Evolutionary conservation across 2,888 invertebrate species (phyloP).

Genomic region (Rhyacophila evoluta): DNA sequence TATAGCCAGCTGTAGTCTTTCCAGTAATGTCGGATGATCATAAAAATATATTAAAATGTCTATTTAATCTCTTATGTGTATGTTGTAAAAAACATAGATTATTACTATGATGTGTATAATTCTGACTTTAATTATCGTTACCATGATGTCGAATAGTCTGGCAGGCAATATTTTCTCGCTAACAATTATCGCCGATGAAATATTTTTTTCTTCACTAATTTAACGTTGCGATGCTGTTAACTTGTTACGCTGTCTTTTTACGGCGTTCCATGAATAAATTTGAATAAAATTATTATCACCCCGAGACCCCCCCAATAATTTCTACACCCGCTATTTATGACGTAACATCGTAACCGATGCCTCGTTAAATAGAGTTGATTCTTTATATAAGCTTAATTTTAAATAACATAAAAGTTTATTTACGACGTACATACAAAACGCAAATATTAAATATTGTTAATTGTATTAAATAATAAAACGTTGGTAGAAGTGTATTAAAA

Average conservation of each 20-base stretch:
- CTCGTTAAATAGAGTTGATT: background rate
- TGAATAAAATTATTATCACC: background rate
- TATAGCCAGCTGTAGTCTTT: no score
- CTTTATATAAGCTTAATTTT: background rate
- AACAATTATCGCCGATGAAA: constrained; percentile 29
- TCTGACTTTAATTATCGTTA: background rate
- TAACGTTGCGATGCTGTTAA: constrained; percentile 38
- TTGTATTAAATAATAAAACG: no score
- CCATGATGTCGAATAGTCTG: background rate
- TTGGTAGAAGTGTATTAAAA: no score
- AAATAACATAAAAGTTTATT: no score
- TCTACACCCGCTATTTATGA: background rate
- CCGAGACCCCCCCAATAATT: background rate
- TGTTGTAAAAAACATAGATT: no score
- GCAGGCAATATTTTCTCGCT: constrained; percentile 1
- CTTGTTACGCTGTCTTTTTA: constrained; percentile 37
- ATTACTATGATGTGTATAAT: no score
- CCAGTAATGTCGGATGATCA: no score
- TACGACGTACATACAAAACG: no score
- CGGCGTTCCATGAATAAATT: constrained; percentile 43
- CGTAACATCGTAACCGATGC: background rate
- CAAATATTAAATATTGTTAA: no score
- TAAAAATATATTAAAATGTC: no score
- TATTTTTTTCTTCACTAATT: constrained; percentile 34
- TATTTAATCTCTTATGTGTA: no score